Base-by-base conservation (phyloP, 2,797 vertebrate genomes). In the Poeciliopsis gracilis region DNA sequence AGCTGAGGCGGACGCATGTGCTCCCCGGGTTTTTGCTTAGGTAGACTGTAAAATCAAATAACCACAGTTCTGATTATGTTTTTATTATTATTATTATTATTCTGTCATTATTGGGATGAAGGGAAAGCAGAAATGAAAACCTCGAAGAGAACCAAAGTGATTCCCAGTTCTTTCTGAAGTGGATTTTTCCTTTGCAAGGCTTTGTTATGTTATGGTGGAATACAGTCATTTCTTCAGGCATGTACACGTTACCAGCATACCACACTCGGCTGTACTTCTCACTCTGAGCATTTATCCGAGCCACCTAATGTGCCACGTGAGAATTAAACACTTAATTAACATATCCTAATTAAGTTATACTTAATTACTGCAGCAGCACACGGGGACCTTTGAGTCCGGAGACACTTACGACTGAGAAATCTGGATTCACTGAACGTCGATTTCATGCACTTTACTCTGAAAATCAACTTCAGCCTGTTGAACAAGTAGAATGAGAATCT, bases 341-440 rank as follows among this genome's bases (percentile, higher is more conserved):
- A 4, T 49, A 45, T n/a, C 41, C 74, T 92, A 90, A 93, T 91
- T 93, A 90, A 84, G 53, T 10, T 76, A 5, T 77, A 74, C 2
- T 25, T 92, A 92, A 94, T 94, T 89, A 90, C 57, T 53, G 33
- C 23, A 0, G 2, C 28, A 81, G 59, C 81, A 73, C 81, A 81
- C 28, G 38, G 86, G 89, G 88, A 84, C 85, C 70, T 81, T 75
- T 12, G 51, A 49, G 59, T 79, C 82, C 77, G 47, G 84, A 87
- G 82, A 84, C 77, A 73, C 75, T 20, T 20, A 73, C 63, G 78
- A 71, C 78, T 80, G 46, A 86, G 67, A 59, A 70, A 69, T 33
- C 12, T 76, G 45, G 66, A 43, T 66, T 73, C 13, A 23, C 55
- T 59, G 49, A 61, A 61, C 36, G 18, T 71, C 70, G n/a, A 59